Percentiles rank a stretch among this genome's conserved stretches.
Evolutionary conservation across 2,888 invertebrate species (phyloP).

Genomic region (Cloeon dipterum): DNA sequence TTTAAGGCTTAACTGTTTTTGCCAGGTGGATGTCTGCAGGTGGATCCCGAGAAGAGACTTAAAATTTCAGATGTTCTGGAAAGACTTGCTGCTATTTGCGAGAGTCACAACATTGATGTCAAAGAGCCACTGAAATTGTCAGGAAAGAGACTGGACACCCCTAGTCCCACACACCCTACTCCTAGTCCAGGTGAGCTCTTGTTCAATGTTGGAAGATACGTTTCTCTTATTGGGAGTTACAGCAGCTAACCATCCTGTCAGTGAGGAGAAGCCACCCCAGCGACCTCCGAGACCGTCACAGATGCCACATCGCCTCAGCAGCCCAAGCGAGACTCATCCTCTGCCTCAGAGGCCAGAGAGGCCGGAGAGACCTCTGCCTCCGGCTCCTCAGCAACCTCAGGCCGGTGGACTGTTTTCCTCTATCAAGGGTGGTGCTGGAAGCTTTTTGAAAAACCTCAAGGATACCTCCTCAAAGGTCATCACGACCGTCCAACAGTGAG

Average conservation of each 20-base stretch:
- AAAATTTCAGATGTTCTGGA: constrained; percentile 60
- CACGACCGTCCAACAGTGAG: constrained; percentile 82
- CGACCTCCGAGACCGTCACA: constrained; percentile 17
- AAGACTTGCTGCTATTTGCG: constrained; percentile 68
- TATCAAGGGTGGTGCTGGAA: constrained; percentile 79
- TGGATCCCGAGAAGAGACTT: constrained; percentile 63
- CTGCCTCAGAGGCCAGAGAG: constrained; percentile 13
- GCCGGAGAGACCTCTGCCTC: constrained; percentile 12
- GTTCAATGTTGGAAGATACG: no score
- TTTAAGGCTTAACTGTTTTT: constrained; percentile 2
- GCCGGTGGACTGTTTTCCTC: constrained; percentile 57
- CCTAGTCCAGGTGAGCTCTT: constrained; percentile 11
- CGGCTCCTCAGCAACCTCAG: constrained; percentile 7
- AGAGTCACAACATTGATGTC: constrained; percentile 60
- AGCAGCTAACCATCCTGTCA: background rate
- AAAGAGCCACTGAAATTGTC: constrained; percentile 52
- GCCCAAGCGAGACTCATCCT: constrained; percentile 13
- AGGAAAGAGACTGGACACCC: constrained; percentile 19
- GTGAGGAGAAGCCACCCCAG: constrained; percentile 13
- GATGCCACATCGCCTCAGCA: constrained; percentile 14
- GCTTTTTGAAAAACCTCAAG: constrained; percentile 77
- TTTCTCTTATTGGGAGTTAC: no score
- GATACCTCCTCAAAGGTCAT: constrained; percentile 93
- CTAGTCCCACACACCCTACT: constrained; percentile 9
- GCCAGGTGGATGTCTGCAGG: constrained; percentile 49